These are phyloP conservation scores for Hippocampus mohnikei DNA, from an alignment of 2,113 vertebrate species.

Conservation along the genomic window DNA sequence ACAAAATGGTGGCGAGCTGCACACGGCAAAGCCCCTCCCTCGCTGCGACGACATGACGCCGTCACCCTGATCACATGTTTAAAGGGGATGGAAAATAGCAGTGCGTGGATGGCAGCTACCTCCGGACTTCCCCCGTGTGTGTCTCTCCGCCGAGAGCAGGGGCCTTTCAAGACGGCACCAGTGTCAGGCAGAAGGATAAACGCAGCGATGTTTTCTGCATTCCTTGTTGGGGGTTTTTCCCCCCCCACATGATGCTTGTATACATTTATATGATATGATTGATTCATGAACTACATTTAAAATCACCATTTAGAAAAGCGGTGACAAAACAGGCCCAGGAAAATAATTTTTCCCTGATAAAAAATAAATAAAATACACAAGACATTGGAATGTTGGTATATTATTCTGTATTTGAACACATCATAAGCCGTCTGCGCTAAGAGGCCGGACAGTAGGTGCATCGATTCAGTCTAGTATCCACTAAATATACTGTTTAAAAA, in stretches of 20 bases:
- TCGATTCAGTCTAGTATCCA: too few species aligned
- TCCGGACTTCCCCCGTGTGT: conserved; percentile 46
- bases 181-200: conserved; percentile 16
- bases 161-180: conserved; percentile 19
- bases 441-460: too few species aligned
- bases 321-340: background rate
- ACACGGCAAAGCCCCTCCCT: conserved; percentile 61
- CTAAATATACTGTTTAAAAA: too few species aligned
- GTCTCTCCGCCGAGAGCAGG: conserved; percentile 28
- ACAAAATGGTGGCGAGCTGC: conserved; percentile 73
- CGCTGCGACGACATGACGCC: conserved; percentile 54
- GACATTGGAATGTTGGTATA: background rate
- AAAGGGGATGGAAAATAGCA: conserved; percentile 57
- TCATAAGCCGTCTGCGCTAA: background rate
- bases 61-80: conserved; percentile 71
- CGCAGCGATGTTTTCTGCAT: conserved; percentile 8
- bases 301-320: background rate
- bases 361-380: background rate
- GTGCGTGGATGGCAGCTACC: conserved; percentile 37
- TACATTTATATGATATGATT: background rate
- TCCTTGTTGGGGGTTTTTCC: background rate
- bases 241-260: background rate
- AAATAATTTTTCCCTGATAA: background rate
- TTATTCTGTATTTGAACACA: background rate
- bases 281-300: background rate